These are phyloP conservation scores for Rana temporaria DNA, from an alignment of 2,113 vertebrate species.

Conservation along the genomic window DNA sequence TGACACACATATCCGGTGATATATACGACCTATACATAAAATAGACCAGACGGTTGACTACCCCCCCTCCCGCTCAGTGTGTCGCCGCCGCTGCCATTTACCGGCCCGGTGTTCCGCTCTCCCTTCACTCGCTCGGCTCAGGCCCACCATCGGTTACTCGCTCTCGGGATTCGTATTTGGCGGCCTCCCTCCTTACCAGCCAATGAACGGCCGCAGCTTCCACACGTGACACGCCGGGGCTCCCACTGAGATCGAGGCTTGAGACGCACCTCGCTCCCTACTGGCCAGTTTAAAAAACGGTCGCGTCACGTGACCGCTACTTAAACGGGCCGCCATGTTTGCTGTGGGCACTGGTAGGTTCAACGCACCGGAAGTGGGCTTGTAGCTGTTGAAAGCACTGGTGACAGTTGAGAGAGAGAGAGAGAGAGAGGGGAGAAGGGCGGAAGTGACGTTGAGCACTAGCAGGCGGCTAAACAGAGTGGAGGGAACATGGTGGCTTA, in stretches of 20 bases:
- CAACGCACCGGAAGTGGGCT: too few species aligned
- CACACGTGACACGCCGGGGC: neutral
- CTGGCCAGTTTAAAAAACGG: slow-evolving; percentile 23
- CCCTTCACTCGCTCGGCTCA: neutral
- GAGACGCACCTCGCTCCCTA: slow-evolving; percentile 6
- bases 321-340: neutral
- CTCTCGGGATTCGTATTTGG: slow-evolving; percentile 34
- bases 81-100: neutral
- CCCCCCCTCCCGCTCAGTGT: too few species aligned
- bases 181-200: neutral
- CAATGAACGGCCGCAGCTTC: neutral
- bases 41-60: too few species aligned
- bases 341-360: neutral
- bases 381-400: too few species aligned
- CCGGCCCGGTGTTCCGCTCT: neutral
- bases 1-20: too few species aligned
- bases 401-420: neutral
- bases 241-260: neutral
- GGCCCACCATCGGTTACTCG: neutral
- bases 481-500: neutral
- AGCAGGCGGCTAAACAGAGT: slow-evolving; percentile 8
- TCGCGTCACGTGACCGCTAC: neutral
- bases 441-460: neutral
- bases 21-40: too few species aligned
- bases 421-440: too few species aligned